phyloP scores from a whole-genome alignment of 2,797 vertebrate species.

The Halcyon leucocephala region DNA sequence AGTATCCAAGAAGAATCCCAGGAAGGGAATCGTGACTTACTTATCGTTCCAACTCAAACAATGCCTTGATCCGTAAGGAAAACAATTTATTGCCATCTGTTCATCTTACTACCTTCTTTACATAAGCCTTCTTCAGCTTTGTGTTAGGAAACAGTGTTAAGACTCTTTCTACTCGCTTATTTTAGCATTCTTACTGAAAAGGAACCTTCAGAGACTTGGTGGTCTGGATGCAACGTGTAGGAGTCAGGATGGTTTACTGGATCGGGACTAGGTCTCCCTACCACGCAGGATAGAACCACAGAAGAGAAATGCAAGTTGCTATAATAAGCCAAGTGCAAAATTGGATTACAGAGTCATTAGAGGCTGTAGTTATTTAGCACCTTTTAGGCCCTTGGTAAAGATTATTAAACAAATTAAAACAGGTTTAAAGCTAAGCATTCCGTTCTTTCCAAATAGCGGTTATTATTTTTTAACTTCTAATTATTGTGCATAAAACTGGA shows the following conservation, averaged over 20 bases:
- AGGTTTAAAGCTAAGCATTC: background rate
- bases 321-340: slow-evolving; percentile 43
- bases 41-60: background rate
- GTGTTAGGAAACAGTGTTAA: background rate
- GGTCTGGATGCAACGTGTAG: background rate
- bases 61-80: background rate
- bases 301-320: slow-evolving; percentile 6
- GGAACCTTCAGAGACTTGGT: background rate
- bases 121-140: background rate
- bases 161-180: background rate
- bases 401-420: slow-evolving; percentile 2
- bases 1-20: background rate
- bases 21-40: background rate
- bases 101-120: background rate
- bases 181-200: background rate
- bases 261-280: background rate
- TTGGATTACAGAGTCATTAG: slow-evolving; percentile 39
- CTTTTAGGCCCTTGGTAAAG: slow-evolving; percentile 21
- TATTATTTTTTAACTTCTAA: background rate
- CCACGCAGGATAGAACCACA: background rate
- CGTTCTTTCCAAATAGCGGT: background rate
- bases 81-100: background rate
- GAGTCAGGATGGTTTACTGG: background rate
- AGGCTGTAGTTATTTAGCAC: slow-evolving; percentile 1
- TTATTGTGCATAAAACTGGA: background rate